Percentiles rank a stretch among this genome's conserved stretches.
These are phyloP conservation scores for Stichodactyla mertensii DNA, from an alignment of 64 coral and sea anemone genomes.

Conservation along the genomic window DNA sequence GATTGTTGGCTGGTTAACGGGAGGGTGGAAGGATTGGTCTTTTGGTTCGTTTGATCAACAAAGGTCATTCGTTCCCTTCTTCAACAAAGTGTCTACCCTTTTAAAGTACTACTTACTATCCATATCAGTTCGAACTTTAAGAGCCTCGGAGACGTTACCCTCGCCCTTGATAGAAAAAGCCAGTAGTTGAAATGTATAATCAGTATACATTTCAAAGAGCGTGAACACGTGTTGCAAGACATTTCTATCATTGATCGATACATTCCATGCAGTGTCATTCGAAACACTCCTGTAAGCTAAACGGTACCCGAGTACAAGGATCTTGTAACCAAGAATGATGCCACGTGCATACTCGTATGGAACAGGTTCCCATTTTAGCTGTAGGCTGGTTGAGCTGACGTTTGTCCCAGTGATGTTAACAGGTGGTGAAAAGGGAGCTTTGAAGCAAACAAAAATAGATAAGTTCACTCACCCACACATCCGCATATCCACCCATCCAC, in stretches of 20 bases:
- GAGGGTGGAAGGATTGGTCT: too few relatives aligned
- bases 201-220: constrained; percentile 4
- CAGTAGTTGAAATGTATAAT: background rate
- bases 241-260: background rate
- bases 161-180: constrained; percentile 19
- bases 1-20: too few relatives aligned
- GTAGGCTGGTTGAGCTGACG: background rate
- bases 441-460: background rate
- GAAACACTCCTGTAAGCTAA: background rate
- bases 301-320: background rate
- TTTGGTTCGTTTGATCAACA: too few relatives aligned
- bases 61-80: too few relatives aligned
- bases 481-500: too few relatives aligned
- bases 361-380: background rate
- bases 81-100: too few relatives aligned
- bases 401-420: background rate
- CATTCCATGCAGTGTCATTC: background rate
- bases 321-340: constrained; percentile 12
- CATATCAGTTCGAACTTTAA: background rate
- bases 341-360: constrained; percentile 12
- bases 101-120: background rate
- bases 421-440: constrained; percentile 13
- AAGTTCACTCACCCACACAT: background rate
- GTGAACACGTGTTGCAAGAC: background rate
- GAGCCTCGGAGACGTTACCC: background rate